phyloP scores from a whole-genome alignment of 2,888 invertebrate genomes.

The Ecliptopera silaceata region DNA sequence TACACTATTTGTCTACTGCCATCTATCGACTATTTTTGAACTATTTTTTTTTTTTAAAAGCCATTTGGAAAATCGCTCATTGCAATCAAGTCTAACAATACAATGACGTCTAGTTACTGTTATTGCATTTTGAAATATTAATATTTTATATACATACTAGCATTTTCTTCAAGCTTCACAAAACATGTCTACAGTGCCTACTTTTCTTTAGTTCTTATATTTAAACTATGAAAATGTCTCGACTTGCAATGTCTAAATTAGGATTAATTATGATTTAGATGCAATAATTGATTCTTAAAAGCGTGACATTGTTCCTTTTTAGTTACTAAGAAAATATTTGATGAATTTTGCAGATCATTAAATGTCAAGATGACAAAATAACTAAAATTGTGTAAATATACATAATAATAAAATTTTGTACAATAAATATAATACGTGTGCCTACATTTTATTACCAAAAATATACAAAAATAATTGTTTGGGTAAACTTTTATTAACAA shows the following conservation, averaged over 20 bases:
- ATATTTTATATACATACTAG: too few species aligned
- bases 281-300: conserved; percentile 15
- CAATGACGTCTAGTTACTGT: too few species aligned
- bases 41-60: too few species aligned
- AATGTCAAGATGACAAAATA: background rate
- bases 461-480: background rate
- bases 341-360: background rate
- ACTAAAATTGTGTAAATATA: conserved; percentile 6
- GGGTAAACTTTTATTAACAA: background rate
- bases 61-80: too few species aligned
- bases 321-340: conserved; percentile 1
- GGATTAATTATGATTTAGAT: conserved; percentile 13
- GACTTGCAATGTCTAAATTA: conserved; percentile 61
- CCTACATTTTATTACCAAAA: conserved; percentile 22
- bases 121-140: too few species aligned
- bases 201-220: too few species aligned
- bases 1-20: too few species aligned
- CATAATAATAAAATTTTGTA: background rate
- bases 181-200: too few species aligned
- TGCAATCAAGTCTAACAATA: too few species aligned
- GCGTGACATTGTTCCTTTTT: conserved; percentile 38
- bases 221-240: conserved; percentile 8
- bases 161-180: too few species aligned
- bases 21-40: too few species aligned
- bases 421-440: background rate